Evolutionary conservation across 2,797 vertebrate species (phyloP).

Genomic region (Hemitrygon akajei): DNA sequence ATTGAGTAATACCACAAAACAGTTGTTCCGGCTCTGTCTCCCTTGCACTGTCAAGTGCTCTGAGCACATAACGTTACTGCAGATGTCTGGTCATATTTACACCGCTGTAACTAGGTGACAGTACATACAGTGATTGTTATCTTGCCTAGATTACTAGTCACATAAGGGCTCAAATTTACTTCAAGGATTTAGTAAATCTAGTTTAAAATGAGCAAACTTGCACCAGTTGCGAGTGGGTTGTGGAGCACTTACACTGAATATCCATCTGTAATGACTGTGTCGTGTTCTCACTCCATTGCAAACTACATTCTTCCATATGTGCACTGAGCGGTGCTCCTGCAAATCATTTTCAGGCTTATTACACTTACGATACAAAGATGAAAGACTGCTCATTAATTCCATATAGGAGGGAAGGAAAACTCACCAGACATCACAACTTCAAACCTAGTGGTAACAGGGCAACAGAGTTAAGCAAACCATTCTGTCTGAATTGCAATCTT

Average conservation of each 20-base stretch:
- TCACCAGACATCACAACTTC: background rate
- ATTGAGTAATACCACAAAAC: background rate
- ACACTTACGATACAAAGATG: background rate
- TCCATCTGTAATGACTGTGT: background rate
- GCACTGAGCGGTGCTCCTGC: background rate
- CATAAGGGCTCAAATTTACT: background rate
- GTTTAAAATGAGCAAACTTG: background rate
- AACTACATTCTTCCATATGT: background rate
- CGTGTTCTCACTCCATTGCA: background rate
- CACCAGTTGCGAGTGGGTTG: background rate
- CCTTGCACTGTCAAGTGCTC: background rate
- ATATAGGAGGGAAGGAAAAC: background rate
- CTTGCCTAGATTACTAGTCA: background rate
- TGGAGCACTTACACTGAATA: background rate
- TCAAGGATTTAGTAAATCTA: background rate
- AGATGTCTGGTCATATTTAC: background rate
- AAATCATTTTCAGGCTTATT: conserved; percentile 17
- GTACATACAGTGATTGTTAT: background rate
- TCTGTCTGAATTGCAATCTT: conserved; percentile 16
- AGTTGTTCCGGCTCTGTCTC: background rate
- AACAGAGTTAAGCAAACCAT: background rate
- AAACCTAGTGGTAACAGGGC: background rate
- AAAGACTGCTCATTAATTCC: background rate
- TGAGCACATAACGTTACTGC: background rate
- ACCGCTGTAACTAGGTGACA: background rate